Base-by-base conservation (phyloP, 2,888 invertebrate species). In the Dryobota labecula region DNA sequence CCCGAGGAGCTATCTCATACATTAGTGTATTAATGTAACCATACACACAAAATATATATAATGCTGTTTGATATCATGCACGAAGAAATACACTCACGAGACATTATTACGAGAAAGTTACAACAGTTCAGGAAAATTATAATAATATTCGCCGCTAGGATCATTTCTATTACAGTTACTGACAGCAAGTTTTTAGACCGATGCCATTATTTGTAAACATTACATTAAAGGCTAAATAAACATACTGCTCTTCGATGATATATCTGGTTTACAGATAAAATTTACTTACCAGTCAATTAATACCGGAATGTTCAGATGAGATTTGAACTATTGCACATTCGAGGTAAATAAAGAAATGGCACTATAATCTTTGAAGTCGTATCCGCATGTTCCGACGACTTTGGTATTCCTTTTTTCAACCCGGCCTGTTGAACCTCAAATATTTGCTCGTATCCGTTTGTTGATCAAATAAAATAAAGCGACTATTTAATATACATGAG, bases 141-240 rank as follows among this genome's bases (percentile, higher is more conserved):
- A 38, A 60, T 54, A 51, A 76, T 82, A 54, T 60, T 58, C 24
- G 30, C 38, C 36, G 54, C 33, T 53, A 68, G 18, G 54, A 43
- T 61, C 3, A 45, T 76, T 63, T 43, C 6, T 69, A 51, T 54
- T 27, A 60, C 13, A 38, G 15, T 49, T 41, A 43, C 18, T 41
- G 36, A 60, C 27, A 33, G 20, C 33, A 51, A 49, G 15, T 47
- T 30, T 33, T 78, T 70, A 70, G 63, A 47, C 0, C 11, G 18
- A 3, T 60, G 82, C 70, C 77, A 69, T 49, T 54, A 38, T 58
- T 74, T 74, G 75, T 61, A 56, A 56, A 80, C 43, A 73, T 61
- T 15, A 49, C n/a, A 56, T 24, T 56, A 61, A 30, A 61, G 27
- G 24, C 43, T 47, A 38, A 38, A 76, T 49, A 76, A 76, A 49